Base-by-base conservation (phyloP, 1,140 invertebrate species). In the Cepaea nemoralis region DNA sequence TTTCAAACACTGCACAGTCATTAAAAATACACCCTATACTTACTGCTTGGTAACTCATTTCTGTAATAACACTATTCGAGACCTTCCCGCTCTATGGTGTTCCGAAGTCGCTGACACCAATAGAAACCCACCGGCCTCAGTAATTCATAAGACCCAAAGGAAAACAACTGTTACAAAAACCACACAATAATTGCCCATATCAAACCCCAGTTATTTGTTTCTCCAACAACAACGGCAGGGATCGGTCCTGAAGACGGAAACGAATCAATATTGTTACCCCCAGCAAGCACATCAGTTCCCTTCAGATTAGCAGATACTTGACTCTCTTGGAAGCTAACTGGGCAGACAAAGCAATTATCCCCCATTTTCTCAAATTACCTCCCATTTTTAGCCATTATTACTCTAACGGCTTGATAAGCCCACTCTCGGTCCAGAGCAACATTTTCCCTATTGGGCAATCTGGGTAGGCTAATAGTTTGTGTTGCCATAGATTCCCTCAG, bases 271-370 rank as follows among this genome's bases (percentile, higher is more conserved):
- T 63, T 31, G 6, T 31, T 31, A 31, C 27, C 59, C 27, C 6
- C n/a, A 27, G n/a, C 3, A 2, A 27, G 22, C 59, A 63, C 59
- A 63, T 63, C 59, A 31, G 19, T 63, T 63, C 33, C 59, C 59
- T 63, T 63, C 59, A 63, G 59, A 63, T 63, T 63, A 63, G n/a
- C n/a, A 27, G 59, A 63, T 16, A 63, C n/a, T 63, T 63, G 59
- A 63, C 59, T 63, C 59, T 27, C 2, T n/a, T 14, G 59, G 59
- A 2, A 31, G 59, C 22, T 63, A n/a, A 27, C 27, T 31, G n/a
- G n/a, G 59, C 59, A 63, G 59, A 63, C 59, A 63, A 63, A 63
- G n/a, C 59, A 63, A 63, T 63, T 63, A 63, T 63, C 59, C 33
- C n/a, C 59, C 16, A 63, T 63, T 63, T 63, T 63, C 59, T 63